Base-by-base conservation (phyloP, 2,888 invertebrate species). In the Cataglyphis albicans region DNA sequence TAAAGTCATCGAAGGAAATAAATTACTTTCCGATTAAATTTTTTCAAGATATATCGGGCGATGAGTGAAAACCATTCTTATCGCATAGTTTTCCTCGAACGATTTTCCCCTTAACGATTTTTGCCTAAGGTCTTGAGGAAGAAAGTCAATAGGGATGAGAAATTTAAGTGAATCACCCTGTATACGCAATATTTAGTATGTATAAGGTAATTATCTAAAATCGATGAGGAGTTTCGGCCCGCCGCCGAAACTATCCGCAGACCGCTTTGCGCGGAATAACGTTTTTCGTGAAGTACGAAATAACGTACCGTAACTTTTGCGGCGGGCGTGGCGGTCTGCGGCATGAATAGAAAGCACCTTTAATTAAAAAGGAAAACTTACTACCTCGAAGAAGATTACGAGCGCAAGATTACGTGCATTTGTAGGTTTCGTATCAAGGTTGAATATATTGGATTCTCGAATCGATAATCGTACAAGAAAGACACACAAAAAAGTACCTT, bases 331-430 rank as follows among this genome's bases (percentile, higher is more conserved):
- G 85, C 86, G 75, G 78, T 81, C 86, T 70, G 73, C 44, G 81
- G 89, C 88, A 90, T 87, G 89, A 89, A 90, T 90, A 90, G 89
- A 89, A 92, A 91, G 91, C 87, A 89, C 90, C 90, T 90, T 91
- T 91, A 92, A 92, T 92, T 92, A 92, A 92, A 92, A 92, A 91
- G 88, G 88, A 91, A 75, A 91, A 90, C 88, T 91, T 90, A 90
- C 87, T 87, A 85, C 83, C 86, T 75, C 63, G 83, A 85, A 82
- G 85, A 88, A 89, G 89, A 89, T 91, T 89, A 88, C 89, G 70
- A 82, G 84, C 85, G 1, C 25, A 25, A 25, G 25, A 25, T 25
- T 25, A 76, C 72, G 78, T 63, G 82, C 64, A 65, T 74, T 83
- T 18, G 67, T 68, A 12, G 68, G 25, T 38, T 64, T 68, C 63